phyloP scores from a whole-genome alignment of 2,113 vertebrate genomes.

The Caranx melampygus region DNA sequence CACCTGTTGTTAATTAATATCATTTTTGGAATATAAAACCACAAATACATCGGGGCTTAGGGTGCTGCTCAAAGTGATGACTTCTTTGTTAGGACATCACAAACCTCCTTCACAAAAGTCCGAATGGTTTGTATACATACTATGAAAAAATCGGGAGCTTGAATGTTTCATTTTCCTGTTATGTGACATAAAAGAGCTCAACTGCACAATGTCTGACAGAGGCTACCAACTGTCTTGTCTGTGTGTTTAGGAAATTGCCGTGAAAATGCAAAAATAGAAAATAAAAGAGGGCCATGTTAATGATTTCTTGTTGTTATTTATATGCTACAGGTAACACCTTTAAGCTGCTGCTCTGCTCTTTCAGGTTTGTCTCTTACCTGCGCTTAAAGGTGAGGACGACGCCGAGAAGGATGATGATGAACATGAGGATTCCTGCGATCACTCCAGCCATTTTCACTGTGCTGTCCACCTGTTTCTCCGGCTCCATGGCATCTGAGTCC shows the following conservation, averaged over 20 bases:
- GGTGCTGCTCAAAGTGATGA: too few relatives aligned
- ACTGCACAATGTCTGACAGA: background rate
- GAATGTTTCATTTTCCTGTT: too few relatives aligned
- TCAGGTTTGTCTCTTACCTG: conserved; percentile 82
- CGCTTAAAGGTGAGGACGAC: conserved; percentile 97
- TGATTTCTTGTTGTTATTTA: background rate
- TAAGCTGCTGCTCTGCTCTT: background rate
- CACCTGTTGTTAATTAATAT: too few relatives aligned
- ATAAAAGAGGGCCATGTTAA: background rate
- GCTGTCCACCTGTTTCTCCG: conserved; percentile 95
- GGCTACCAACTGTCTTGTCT: background rate
- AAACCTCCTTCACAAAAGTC: too few relatives aligned
- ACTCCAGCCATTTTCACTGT: conserved; percentile 97
- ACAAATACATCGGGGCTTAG: too few relatives aligned
- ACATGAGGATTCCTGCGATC: conserved; percentile 96
- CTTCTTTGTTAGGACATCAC: too few relatives aligned
- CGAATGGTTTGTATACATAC: too few relatives aligned
- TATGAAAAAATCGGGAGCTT: too few relatives aligned
- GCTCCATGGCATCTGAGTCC: conserved; percentile 95
- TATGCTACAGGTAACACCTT: conserved; percentile 23
- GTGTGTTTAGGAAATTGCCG: background rate
- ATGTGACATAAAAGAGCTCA: background rate
- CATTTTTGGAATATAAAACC: too few relatives aligned
- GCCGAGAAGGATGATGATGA: conserved; percentile 95
- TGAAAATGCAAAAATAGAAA: background rate